Evolutionary conservation across 2,113 vertebrate species (phyloP).

Genomic region (Eptesicus fuscus): DNA sequence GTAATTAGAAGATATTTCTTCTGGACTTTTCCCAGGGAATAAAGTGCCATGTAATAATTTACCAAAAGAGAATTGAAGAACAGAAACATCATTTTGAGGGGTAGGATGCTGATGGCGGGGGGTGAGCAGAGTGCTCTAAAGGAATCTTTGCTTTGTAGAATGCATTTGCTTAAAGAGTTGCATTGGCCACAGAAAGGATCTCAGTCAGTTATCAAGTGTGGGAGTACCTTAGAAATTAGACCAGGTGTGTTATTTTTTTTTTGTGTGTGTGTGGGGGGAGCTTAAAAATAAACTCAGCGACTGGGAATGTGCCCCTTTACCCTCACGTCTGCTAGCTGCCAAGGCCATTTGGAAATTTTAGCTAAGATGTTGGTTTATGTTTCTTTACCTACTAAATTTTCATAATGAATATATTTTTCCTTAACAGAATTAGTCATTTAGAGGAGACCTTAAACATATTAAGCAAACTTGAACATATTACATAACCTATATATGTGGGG

Average conservation of each 20-base stretch:
- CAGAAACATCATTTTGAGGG: neutral
- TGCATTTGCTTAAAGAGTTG: neutral
- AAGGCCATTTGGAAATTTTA: slow-evolving; percentile 42
- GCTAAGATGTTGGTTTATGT: neutral
- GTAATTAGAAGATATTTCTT: slow-evolving; percentile 29
- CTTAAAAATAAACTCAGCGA: neutral
- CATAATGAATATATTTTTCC: neutral
- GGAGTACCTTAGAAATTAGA: neutral
- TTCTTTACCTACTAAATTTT: slow-evolving; percentile 36
- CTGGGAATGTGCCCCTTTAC: neutral
- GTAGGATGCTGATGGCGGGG: neutral
- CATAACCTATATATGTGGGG: neutral
- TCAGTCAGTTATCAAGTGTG: neutral
- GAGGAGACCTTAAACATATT: neutral
- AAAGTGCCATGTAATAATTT: slow-evolving; percentile 9
- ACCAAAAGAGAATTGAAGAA: neutral
- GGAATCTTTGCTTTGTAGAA: neutral
- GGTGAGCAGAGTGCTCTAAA: neutral
- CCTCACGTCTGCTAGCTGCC: neutral
- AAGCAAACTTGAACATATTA: neutral
- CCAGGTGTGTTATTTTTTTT: neutral
- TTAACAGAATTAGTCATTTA: neutral
- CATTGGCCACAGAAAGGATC: neutral
- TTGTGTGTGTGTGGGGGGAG: neutral
- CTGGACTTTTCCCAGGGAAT: slow-evolving; percentile 4